These are phyloP conservation scores for Hyles vespertilio DNA, from an alignment of 1,140 invertebrate genomes.

Conservation along the genomic window DNA sequence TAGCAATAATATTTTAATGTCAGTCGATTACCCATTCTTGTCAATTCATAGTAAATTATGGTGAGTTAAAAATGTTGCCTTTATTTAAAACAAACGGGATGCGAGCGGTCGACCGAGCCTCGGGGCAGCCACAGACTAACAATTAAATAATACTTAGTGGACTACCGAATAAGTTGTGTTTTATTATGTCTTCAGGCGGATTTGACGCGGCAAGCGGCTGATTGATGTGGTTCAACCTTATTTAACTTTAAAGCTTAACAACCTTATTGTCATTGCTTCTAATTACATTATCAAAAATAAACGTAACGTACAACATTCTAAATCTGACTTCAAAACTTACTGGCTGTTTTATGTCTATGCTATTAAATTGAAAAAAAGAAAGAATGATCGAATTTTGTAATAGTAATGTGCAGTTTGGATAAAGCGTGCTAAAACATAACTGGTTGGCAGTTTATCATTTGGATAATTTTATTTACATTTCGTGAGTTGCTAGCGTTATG, in stretches of 20 bases:
- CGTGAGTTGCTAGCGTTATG: slow-evolving; percentile 5
- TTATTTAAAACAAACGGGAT: slow-evolving; percentile 30
- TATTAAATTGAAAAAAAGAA: too few species aligned
- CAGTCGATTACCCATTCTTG: not conserved
- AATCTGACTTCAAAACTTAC: too few species aligned
- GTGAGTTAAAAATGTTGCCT: slow-evolving; percentile 24
- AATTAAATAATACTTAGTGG: slow-evolving; percentile 71
- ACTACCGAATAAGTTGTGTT: slow-evolving; percentile 66
- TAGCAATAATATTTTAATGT: not conserved
- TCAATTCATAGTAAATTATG: slow-evolving; percentile 16
- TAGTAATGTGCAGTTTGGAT: not conserved
- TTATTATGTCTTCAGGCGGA: slow-evolving; percentile 60
- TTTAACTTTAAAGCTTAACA: slow-evolving; percentile 7
- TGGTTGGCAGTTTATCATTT: too few species aligned
- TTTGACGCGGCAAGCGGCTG: slow-evolving; percentile 56
- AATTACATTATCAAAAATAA: slow-evolving; percentile 3
- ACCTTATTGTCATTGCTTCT: slow-evolving; percentile 4
- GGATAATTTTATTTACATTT: slow-evolving; percentile 4
- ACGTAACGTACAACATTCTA: too few species aligned
- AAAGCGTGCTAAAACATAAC: not conserved
- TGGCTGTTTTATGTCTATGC: too few species aligned
- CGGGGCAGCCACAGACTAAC: slow-evolving; percentile 52
- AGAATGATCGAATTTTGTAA: too few species aligned
- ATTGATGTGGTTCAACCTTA: slow-evolving; percentile 40
- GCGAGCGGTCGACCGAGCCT: slow-evolving; percentile 32